Conservation (phyloP, 2,113 vertebrate species). For the Podarcis raffonei region DNA sequence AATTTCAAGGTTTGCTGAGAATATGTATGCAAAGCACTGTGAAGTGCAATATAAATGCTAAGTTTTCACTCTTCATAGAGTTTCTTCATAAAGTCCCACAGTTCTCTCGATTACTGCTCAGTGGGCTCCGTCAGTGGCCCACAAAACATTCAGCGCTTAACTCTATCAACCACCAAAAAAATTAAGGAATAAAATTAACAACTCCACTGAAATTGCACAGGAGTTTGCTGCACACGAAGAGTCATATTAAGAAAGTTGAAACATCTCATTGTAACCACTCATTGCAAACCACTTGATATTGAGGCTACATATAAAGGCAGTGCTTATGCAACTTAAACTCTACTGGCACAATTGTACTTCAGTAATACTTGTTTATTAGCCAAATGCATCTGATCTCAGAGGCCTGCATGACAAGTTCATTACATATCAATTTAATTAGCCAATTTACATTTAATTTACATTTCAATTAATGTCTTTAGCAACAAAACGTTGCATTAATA, state of each 20-base stretch:
- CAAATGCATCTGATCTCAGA: constrained; percentile 81
- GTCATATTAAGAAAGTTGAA: constrained; percentile 15
- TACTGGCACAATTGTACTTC: constrained; percentile 62
- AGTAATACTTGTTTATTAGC: constrained; percentile 76
- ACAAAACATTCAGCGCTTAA: neutral
- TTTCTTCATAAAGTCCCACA: neutral
- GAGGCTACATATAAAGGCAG: constrained; percentile 16
- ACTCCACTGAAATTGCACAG: neutral
- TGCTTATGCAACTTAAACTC: constrained; percentile 64
- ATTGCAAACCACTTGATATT: constrained; percentile 31
- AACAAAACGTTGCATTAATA: constrained; percentile 82
- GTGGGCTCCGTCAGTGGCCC: neutral
- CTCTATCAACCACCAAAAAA: neutral
- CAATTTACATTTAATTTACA: constrained; percentile 88
- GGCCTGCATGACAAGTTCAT: constrained; percentile 81
- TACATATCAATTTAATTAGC: constrained; percentile 87
- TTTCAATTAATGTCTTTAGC: constrained; percentile 88
- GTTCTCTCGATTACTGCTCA: neutral
- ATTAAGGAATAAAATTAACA: neutral
- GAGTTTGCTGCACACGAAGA: constrained; percentile 1
- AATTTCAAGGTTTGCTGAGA: neutral
- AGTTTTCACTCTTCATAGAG: neutral
- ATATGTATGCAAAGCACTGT: neutral
- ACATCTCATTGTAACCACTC: neutral
- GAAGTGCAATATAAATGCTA: neutral